Percentiles rank a stretch among this genome's conserved stretches.
These are phyloP conservation scores for Homalodisca vitripennis DNA, from an alignment of 1,140 invertebrate genomes.

Conservation along the genomic window DNA sequence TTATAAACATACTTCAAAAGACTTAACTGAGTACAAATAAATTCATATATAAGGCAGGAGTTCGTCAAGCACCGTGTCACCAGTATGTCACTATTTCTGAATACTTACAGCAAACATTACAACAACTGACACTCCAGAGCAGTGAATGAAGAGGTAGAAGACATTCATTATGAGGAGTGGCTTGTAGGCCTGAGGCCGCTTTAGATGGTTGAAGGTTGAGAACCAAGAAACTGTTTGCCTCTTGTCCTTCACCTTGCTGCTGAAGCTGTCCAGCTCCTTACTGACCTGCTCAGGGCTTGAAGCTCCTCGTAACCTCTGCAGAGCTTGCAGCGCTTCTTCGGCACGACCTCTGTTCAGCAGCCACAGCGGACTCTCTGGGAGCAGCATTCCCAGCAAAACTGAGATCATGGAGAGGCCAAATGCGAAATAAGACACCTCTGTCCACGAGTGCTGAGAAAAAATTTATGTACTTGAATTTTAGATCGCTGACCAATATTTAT, in stretches of 20 bases:
- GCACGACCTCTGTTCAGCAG: too few relatives aligned
- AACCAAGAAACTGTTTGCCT: neutral
- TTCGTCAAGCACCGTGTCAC: too few relatives aligned
- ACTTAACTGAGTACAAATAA: neutral
- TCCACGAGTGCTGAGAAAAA: conserved; percentile 19
- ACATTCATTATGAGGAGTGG: conserved; percentile 62
- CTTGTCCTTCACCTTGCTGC: too few relatives aligned
- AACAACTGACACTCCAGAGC: conserved; percentile 70
- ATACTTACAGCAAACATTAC: conserved; percentile 70
- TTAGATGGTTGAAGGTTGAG: conserved; percentile 1
- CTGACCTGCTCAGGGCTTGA: too few relatives aligned
- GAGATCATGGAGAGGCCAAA: conserved; percentile 41
- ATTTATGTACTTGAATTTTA: too few relatives aligned
- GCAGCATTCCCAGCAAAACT: conserved; percentile 51
- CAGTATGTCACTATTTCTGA: conserved; percentile 49
- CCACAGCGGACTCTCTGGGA: too few relatives aligned
- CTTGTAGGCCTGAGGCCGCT: conserved; percentile 44
- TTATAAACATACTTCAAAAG: neutral
- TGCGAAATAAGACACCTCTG: conserved; percentile 8
- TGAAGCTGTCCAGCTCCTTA: too few relatives aligned
- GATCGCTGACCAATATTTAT: too few relatives aligned
- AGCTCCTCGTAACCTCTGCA: too few relatives aligned
- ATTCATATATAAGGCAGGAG: too few relatives aligned
- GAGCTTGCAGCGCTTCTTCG: too few relatives aligned
- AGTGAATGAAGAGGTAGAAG: conserved; percentile 74